Percentiles rank a stretch among this genome's conserved stretches.
Conservation (phyloP, 35 echinoderm and acorn worm species). For the Ophioderma brevispina region DNA sequence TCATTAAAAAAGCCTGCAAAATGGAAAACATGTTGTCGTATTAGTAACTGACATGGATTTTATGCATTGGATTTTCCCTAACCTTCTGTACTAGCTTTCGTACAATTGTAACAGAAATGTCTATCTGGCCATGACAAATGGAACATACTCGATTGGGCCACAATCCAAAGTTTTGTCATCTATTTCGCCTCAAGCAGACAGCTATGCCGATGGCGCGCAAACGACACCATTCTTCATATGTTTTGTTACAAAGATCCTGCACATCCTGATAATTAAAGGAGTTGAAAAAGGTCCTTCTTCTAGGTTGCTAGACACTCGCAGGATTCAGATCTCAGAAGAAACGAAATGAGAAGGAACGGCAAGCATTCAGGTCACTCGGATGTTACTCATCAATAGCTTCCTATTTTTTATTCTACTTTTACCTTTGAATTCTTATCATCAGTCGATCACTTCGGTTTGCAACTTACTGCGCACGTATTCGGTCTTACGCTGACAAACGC, state of each 20-base stretch:
- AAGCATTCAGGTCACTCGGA: background rate
- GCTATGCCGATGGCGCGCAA: background rate
- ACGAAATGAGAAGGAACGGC: background rate
- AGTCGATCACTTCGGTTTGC: background rate
- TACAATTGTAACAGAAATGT: background rate
- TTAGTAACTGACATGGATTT: background rate
- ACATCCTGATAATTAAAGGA: background rate
- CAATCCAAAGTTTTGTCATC: background rate
- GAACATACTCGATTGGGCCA: background rate
- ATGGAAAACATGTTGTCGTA: background rate
- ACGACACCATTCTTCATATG: background rate
- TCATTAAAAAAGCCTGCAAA: background rate
- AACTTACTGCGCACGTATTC: background rate
- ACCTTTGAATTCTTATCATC: background rate
- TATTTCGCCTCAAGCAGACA: background rate
- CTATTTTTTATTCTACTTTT: background rate
- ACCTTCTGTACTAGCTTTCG: background rate
- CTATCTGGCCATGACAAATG: background rate
- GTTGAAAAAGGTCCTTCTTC: background rate
- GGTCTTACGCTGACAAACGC: background rate
- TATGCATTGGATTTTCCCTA: background rate
- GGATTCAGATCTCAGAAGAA: background rate
- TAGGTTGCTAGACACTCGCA: background rate
- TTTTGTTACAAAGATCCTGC: background rate
- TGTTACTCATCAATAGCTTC: background rate